These are phyloP conservation scores for Sipha maydis DNA, from an alignment of 2,888 invertebrate genomes.

Conservation along the genomic window DNA sequence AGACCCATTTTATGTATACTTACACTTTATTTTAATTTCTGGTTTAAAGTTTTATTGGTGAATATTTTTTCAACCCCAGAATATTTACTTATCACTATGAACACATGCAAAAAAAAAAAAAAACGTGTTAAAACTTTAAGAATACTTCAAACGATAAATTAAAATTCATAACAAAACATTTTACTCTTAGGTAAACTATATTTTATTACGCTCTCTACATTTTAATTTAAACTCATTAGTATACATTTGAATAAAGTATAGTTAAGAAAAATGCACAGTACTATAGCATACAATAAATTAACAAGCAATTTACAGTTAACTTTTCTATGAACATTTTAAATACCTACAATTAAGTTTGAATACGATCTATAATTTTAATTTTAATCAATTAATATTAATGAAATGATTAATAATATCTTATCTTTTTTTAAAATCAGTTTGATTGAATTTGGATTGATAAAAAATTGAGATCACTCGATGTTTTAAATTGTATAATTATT, in stretches of 20 bases:
- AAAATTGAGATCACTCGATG: not conserved
- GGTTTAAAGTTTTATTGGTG: not conserved
- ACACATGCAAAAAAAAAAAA: not conserved
- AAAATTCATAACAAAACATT: no score
- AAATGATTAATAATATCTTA: not conserved
- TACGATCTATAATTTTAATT: not conserved
- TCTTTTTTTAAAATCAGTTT: not conserved
- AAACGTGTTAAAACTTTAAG: no score
- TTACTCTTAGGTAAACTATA: no score
- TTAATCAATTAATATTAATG: not conserved
- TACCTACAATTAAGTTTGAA: not conserved
- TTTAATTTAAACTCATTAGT: not conserved
- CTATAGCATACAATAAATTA: not conserved
- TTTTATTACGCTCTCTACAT: not conserved
- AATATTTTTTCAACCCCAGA: not conserved
- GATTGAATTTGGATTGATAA: not conserved
- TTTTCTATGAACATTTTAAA: not conserved
- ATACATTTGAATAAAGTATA: no score
- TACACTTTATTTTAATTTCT: not conserved
- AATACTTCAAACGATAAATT: not conserved
- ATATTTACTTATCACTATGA: not conserved
- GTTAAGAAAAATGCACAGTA: no score
- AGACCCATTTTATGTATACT: not conserved
- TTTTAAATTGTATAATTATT: not conserved
- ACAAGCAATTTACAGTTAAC: not conserved